Base-by-base conservation (phyloP, 2,888 invertebrate genomes). In the Monoplex corrugatus region DNA sequence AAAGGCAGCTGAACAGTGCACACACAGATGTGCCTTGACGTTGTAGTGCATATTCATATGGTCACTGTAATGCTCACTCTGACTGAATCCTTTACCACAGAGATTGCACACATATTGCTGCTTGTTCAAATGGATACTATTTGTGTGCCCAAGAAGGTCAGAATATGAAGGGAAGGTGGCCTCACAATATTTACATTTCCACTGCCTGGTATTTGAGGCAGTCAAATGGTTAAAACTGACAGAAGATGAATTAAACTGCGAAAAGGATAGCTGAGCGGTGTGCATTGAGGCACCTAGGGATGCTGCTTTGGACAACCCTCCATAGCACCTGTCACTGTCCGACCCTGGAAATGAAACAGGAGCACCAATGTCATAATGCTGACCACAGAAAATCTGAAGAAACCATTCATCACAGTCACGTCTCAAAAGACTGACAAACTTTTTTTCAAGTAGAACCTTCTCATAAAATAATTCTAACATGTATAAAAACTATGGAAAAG, bases 41-140 rank as follows among this genome's bases (percentile, higher is more conserved):
- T 86, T 89, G 68, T 85, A 80, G 63, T 90, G 90, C 86, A 89
- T 90, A 57, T 84, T 84, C 63, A 90, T 50, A 38, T 90, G 90
- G 28, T 89, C 90, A 28, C 82, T 89, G 40, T 87, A 84, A 82
- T 89, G 87, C 16, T 87, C 90, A 19, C 86, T 84, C n/a, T 87
- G 89, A 38, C 87, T 80, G 45, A 90, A 90, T 2, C 90, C 89
- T 82, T 89, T 87, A 38, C 87, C 87, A 78, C 90, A 90, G 1
- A 90, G 2, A 19, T 19, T 84, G 84, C 84, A 84, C 35, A 84
- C 84, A 38, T 32, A 84, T 57, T 84, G 84, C 35, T 84, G 84
- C 23, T 38, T 35, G 84, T 84, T 84, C 57, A 84, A 57, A 43
- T 84, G 84, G 32, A 84, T 38, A 1, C 57, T 57, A 23, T 84